A percentile compares a stretch with the other conserved stretches of the same genome.
phyloP scores from a whole-genome alignment of 1,140 invertebrate genomes.

The Aphidius gifuensis region DNA sequence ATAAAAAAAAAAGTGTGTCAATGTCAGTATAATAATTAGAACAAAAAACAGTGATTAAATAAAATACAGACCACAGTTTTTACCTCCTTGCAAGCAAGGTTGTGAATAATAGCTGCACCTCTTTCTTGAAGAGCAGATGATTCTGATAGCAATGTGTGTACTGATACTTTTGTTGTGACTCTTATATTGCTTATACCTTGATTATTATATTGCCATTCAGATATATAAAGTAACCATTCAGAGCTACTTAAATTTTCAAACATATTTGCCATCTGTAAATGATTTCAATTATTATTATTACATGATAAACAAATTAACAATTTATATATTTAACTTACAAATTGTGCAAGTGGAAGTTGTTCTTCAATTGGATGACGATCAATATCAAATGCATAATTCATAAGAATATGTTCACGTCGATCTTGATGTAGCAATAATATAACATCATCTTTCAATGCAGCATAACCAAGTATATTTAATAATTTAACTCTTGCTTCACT shows the following conservation, averaged over 20 bases:
- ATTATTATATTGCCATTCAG: conserved; percentile 77
- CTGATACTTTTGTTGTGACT: conserved; percentile 86
- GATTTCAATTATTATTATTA: neutral
- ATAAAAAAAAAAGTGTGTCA: conserved; percentile 23
- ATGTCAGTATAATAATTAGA: conserved; percentile 21
- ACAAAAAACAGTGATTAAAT: conserved; percentile 27
- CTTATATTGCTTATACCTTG: conserved; percentile 81
- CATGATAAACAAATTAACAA: neutral
- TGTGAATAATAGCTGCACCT: conserved; percentile 85
- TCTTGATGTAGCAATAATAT: conserved; percentile 88
- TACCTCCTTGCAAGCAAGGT: conserved; percentile 92
- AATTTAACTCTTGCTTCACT: conserved; percentile 61
- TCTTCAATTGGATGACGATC: conserved; percentile 74
- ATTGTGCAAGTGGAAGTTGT: conserved; percentile 74
- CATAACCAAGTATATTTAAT: conserved; percentile 69
- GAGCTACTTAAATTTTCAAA: conserved; percentile 86
- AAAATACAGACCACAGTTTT: conserved; percentile 90
- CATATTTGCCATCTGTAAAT: conserved; percentile 78
- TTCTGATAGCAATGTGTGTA: conserved; percentile 79
- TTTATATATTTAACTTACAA: conserved; percentile 62
- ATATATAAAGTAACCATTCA: conserved; percentile 91
- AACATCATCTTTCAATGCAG: conserved; percentile 84
- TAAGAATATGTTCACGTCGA: conserved; percentile 80
- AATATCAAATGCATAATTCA: conserved; percentile 84
- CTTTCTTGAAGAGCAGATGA: conserved; percentile 69